Conservation (phyloP, 2,113 vertebrate species). For the Epinephelus moara region DNA sequence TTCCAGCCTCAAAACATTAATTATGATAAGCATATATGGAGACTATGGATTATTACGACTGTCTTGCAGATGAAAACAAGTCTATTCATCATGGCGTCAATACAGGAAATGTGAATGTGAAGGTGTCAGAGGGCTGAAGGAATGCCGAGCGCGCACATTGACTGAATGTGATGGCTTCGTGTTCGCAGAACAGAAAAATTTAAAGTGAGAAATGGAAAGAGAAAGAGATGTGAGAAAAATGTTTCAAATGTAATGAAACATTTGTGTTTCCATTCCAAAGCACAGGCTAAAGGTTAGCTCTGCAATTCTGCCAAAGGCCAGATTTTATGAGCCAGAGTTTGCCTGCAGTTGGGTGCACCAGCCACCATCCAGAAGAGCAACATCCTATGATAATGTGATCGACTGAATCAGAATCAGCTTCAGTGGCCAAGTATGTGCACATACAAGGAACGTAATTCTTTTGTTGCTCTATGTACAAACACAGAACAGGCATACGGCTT, state of each 20-base stretch:
- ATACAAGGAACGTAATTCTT: no score
- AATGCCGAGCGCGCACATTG: background rate
- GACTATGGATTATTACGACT: conserved; percentile 13
- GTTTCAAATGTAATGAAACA: conserved; percentile 20
- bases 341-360: conserved; percentile 14
- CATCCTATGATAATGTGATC: conserved; percentile 53
- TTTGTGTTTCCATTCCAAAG: conserved; percentile 24
- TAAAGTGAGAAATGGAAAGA: background rate
- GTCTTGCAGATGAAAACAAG: conserved; percentile 12
- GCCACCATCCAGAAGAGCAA: conserved; percentile 3
- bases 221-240: background rate
- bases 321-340: conserved; percentile 40
- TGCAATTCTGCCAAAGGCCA: conserved; percentile 30
- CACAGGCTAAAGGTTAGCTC: conserved; percentile 22
- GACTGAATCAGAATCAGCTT: background rate
- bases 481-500: no score
- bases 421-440: no score
- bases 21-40: conserved; percentile 10
- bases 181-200: conserved; percentile 11
- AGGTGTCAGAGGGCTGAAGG: conserved; percentile 21
- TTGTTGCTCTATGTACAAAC: no score
- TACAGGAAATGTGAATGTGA: background rate
- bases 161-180: conserved; percentile 32
- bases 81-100: conserved; percentile 8
- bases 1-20: conserved; percentile 23